These are phyloP conservation scores for Noctua pronuba DNA, from an alignment of 2,888 invertebrate species.

Conservation along the genomic window DNA sequence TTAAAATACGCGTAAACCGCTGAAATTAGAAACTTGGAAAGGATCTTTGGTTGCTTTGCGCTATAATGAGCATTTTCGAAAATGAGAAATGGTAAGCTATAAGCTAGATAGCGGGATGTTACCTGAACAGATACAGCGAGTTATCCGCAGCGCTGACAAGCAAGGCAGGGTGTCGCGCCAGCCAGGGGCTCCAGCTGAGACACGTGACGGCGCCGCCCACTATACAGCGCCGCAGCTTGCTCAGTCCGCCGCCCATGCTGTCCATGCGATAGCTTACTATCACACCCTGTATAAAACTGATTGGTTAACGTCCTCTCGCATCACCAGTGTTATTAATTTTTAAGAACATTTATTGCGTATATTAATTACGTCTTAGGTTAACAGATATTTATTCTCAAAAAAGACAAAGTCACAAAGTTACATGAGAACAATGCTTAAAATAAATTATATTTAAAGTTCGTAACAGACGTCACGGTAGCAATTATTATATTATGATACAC, in stretches of 20 bases:
- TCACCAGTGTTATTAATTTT: neutral
- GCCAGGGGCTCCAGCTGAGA: constrained; percentile 95
- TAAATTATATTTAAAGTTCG: no score
- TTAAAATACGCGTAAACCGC: neutral
- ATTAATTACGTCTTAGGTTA: no score
- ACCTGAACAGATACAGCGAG: constrained; percentile 92
- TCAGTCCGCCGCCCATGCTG: constrained; percentile 92
- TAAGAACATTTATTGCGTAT: no score
- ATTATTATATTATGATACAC: no score
- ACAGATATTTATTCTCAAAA: no score
- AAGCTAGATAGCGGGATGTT: neutral
- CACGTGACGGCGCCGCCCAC: constrained; percentile 93
- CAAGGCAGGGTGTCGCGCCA: constrained; percentile 94
- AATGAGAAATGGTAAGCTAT: neutral
- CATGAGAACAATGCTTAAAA: no score
- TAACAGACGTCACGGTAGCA: no score
- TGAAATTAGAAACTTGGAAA: neutral
- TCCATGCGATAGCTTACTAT: constrained; percentile 93
- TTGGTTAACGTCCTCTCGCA: neutral
- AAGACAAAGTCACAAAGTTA: no score
- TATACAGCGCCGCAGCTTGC: constrained; percentile 92
- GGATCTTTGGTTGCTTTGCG: neutral
- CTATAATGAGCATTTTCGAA: neutral
- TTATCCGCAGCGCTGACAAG: constrained; percentile 95
- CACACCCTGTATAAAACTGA: constrained; percentile 85